Evolutionary conservation across 1,140 invertebrate genomes (phyloP).

Genomic region (Triops longicaudatus): DNA sequence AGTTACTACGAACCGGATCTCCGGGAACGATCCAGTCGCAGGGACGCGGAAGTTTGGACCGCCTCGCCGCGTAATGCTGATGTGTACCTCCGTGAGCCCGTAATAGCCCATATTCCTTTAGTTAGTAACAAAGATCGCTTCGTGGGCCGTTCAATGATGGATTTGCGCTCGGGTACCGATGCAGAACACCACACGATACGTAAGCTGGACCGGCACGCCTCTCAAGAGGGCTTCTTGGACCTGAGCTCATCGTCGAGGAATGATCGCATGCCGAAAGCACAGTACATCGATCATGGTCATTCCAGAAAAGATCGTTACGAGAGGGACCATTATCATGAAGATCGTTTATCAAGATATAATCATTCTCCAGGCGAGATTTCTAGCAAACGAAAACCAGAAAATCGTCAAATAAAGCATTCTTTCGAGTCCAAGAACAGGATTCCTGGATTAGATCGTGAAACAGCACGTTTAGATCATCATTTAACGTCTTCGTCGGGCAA

Average conservation of each 20-base stretch:
- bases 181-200: neutral
- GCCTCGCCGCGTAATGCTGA: neutral
- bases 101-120: neutral
- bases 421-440: slow-evolving; percentile 36
- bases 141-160: neutral
- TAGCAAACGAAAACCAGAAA: neutral
- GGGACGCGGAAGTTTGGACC: neutral
- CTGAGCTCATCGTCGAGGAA: neutral
- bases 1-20: neutral
- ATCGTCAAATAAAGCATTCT: neutral
- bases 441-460: slow-evolving; percentile 47
- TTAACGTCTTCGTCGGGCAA: neutral
- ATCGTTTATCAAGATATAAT: neutral
- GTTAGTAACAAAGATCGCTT: neutral
- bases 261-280: neutral
- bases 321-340: neutral
- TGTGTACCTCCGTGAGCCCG: neutral
- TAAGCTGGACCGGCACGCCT: neutral
- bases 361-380: neutral
- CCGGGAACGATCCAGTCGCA: neutral
- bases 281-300: neutral
- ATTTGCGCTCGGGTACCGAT: neutral
- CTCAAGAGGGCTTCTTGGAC: neutral
- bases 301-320: neutral
- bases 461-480: slow-evolving; percentile 39